Evolutionary conservation across 2,797 vertebrate species (phyloP), one percentile per base, ranked within the genome.

Genomic region (Ciconia nigra): DNA sequence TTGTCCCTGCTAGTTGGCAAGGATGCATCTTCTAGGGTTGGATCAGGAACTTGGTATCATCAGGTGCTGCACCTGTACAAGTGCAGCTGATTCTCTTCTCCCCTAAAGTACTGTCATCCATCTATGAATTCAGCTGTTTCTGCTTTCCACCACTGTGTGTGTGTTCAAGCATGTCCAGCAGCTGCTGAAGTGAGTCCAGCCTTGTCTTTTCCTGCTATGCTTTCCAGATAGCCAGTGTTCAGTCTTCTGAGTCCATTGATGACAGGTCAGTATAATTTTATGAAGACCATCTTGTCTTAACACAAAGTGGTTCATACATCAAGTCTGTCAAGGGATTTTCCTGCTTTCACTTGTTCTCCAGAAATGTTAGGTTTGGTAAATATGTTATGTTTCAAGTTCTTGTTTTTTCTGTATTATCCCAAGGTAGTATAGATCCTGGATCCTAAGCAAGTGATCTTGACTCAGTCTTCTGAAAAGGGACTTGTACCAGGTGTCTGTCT

Each of bases 251-350:
- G 44, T n/a, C 47, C 1, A 0, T 20, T 15, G 13, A 15, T 77
- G 59, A 47, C n/a, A 44, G 44, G 9, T 33, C 26, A 55, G 8
- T 46, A 2, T 49, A 7, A 25, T 58, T 82, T 89, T 67, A 46
- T n/a, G 41, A 49, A 66, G 49, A 41, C 26, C 6, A 6, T 82
- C 15, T 82, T 11, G 4, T 55, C 9, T 77, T 21, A 58, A 58
- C 0, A 1, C 15, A 8, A 46, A 66, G n/a, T 28, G 10, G 31
- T 82, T 92, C 1, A 1, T 77, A 10, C 0, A 0, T 62, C 4
- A 69, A 51, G 46, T 46, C 37, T 89, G 11, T 63, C 44, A 83
- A 19, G 35, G 26, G n/a, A 44, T 83, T 88, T 92, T 87, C 28
- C n/a, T 87, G 28, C 31, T 70, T 71, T 73, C 15, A 8, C 5